Conservation (phyloP, 2,888 invertebrate genomes). For the Morpho helenor region DNA sequence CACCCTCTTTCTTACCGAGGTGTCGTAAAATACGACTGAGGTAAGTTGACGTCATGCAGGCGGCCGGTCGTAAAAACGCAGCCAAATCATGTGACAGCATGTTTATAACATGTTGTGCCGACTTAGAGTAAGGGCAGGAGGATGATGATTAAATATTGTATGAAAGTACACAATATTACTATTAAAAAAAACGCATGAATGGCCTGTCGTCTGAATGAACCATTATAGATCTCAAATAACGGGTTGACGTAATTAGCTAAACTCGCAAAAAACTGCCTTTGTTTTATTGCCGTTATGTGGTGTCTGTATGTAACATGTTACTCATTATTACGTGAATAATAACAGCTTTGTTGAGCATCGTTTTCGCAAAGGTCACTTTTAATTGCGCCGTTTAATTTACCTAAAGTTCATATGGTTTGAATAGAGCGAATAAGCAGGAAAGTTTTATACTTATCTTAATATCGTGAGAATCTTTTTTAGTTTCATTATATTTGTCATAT, state of each 20-base stretch:
- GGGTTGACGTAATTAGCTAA: conserved; percentile 26
- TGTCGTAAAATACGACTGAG: too few species aligned
- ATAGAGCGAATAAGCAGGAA: conserved; percentile 8
- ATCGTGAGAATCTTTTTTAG: too few species aligned
- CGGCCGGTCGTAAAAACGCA: too few species aligned
- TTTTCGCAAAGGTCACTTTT: conserved; percentile 31
- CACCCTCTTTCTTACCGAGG: too few species aligned
- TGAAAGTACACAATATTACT: too few species aligned
- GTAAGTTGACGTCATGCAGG: too few species aligned
- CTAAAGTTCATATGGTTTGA: conserved; percentile 23
- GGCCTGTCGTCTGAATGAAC: conserved; percentile 4
- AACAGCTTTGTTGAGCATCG: conserved; percentile 19
- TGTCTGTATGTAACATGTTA: conserved; percentile 31
- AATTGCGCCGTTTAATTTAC: conserved; percentile 26
- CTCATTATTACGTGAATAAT: conserved; percentile 38
- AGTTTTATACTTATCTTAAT: too few species aligned
- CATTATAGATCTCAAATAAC: conserved; percentile 25
- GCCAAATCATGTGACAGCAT: too few species aligned
- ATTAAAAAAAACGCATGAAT: neutral
- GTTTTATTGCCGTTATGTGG: conserved; percentile 30
- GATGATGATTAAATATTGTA: too few species aligned
- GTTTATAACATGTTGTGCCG: too few species aligned
- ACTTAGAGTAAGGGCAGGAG: too few species aligned
- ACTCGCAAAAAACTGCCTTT: conserved; percentile 27
- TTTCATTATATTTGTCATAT: too few species aligned